Evolutionary conservation across 2,113 vertebrate species (phyloP).

Genomic region (Cyanoliseus patagonus): DNA sequence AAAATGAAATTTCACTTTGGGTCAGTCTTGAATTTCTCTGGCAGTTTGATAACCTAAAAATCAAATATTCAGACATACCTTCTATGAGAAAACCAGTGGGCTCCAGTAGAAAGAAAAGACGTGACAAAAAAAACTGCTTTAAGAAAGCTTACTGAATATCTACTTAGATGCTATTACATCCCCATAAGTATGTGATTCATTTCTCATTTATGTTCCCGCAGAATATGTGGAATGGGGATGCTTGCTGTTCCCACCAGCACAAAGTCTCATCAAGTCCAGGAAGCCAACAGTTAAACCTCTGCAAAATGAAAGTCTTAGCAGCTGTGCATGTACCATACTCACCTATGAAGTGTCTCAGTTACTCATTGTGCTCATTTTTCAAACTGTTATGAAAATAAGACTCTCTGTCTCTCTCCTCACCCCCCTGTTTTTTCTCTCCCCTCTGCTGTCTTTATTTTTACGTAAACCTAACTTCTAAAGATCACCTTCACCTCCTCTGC

Average conservation of each 20-base stretch:
- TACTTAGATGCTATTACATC: background rate
- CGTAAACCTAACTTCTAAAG: background rate
- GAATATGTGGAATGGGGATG: background rate
- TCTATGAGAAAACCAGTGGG: background rate
- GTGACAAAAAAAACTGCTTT: background rate
- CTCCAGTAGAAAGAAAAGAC: background rate
- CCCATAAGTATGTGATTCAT: background rate
- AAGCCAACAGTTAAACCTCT: background rate
- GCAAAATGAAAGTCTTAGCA: background rate
- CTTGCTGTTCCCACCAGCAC: background rate
- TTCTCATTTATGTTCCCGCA: background rate
- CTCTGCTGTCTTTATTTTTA: background rate
- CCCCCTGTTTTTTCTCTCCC: accelerated
- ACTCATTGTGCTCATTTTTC: background rate
- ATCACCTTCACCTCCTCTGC: background rate
- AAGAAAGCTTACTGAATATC: background rate
- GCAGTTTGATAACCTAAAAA: background rate
- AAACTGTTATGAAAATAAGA: background rate
- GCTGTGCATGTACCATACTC: background rate
- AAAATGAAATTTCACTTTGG: background rate
- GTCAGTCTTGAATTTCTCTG: background rate
- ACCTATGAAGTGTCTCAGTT: background rate
- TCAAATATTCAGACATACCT: background rate
- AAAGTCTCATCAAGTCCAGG: background rate
- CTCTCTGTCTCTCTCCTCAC: accelerated